phyloP scores from a whole-genome alignment of 2,113 vertebrate species.

The Struthio camelus region DNA sequence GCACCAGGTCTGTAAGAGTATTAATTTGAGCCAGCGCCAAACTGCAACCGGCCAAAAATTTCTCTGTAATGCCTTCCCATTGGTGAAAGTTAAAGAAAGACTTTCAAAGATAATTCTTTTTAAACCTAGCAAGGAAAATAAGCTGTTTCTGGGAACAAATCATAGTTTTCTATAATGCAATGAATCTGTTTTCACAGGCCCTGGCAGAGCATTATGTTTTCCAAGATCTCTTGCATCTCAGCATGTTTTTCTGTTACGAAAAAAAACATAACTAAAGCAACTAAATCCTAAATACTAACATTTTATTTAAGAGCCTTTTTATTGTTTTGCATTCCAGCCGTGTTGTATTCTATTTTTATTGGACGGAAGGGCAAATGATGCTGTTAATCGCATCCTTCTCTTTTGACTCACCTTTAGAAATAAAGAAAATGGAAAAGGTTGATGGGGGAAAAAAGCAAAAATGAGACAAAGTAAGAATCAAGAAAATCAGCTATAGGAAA shows the following conservation, averaged over 20 bases:
- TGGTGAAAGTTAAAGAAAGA: constrained; percentile 15
- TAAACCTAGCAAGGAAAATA: constrained; percentile 37
- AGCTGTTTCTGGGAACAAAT: neutral
- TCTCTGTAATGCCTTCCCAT: neutral
- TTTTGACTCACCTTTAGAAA: neutral
- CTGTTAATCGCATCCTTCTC: neutral
- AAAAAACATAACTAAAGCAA: neutral
- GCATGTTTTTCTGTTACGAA: neutral
- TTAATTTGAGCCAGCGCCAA: neutral
- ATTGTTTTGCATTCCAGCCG: neutral
- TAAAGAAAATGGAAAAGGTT: neutral
- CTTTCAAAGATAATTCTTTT: neutral
- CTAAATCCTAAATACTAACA: neutral
- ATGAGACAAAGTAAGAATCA: neutral
- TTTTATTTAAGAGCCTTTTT: neutral
- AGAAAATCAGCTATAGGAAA: neutral
- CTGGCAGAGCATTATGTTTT: constrained; percentile 33
- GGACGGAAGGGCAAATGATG: neutral
- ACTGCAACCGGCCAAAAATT: neutral
- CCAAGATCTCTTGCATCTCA: constrained; percentile 19
- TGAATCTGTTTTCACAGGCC: constrained; percentile 30
- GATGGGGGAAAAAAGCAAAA: neutral
- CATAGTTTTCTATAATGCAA: neutral
- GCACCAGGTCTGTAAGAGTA: neutral
- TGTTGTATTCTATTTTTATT: neutral